phyloP scores from a whole-genome alignment of 1,140 invertebrate genomes.

The Achroia grisella region DNA sequence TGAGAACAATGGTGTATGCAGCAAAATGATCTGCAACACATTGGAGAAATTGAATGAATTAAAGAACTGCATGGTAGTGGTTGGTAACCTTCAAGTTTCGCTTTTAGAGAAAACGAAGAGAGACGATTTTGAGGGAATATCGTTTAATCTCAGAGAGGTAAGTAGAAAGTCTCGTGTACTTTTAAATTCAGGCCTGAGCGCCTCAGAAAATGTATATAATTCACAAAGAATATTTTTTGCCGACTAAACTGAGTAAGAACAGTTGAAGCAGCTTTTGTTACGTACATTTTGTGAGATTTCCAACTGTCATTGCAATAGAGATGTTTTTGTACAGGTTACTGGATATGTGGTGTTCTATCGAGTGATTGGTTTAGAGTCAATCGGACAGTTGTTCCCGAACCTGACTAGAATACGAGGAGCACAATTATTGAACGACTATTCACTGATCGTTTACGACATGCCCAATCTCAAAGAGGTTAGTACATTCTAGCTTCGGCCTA shows the following conservation, averaged over 20 bases:
- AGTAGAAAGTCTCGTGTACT: not conserved
- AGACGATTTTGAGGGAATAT: constrained; percentile 69
- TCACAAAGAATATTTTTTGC: no score
- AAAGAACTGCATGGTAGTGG: constrained; percentile 85
- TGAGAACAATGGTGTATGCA: constrained; percentile 27
- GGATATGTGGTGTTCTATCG: constrained; percentile 78
- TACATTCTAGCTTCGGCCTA: no score
- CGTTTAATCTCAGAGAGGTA: constrained; percentile 75
- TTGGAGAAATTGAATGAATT: constrained; percentile 75
- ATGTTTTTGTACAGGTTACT: constrained; percentile 72
- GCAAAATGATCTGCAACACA: constrained; percentile 16
- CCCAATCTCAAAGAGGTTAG: constrained; percentile 41
- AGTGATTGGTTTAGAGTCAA: constrained; percentile 82
- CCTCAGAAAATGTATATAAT: no score
- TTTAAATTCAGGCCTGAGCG: no score
- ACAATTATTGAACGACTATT: constrained; percentile 88
- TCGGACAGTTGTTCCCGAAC: constrained; percentile 93
- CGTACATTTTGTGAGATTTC: no score
- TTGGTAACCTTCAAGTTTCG: constrained; percentile 86
- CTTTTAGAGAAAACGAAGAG: constrained; percentile 76
- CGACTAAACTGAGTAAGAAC: no score
- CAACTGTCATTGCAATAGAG: no score
- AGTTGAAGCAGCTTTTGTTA: no score
- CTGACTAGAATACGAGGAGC: constrained; percentile 91
- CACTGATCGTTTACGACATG: constrained; percentile 87